Base-by-base conservation (phyloP, 2,797 vertebrate genomes). In the Salmo trutta region DNA sequence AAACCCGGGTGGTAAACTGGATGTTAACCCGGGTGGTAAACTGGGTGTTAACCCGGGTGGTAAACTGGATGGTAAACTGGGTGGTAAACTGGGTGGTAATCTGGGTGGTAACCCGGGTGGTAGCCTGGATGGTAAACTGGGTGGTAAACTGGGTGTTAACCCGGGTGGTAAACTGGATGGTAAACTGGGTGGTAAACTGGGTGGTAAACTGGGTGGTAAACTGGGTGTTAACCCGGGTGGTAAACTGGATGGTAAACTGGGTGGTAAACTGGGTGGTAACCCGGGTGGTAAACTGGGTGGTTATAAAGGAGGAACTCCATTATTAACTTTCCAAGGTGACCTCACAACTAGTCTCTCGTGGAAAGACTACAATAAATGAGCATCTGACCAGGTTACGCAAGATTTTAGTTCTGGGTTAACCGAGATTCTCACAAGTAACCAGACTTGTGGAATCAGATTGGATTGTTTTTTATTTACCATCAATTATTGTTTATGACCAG, bases 11-110 rank as follows among this genome's bases (percentile, higher is more conserved):
- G 0, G 4, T 33, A 5, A 33, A 33, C 31, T 5, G 5, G 31
- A 0, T 0, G 0, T 0, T 0, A 0, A 31, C 2, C 29, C 0
- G 29, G 29, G 31, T 33, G 5, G 31, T 33, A 33, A 33, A 5
- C 31, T 5, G 31, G 31, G 31, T 0, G 4, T 4, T 33, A 33
- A 33, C 5, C 31, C 1, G 31, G 31, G 31, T 0, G 0, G 31
- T 33, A 33, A 33, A 33, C 31, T 0, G 31, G 31, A 4, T 0
- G 1, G 31, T 33, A 33, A 33, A 5, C 31, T 1, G 31, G 31
- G 31, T 1, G 4, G 31, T 31, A 31, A 31, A 31, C 31, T 33
- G 31, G 31, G 4, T 0, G 4, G 31, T 33, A 33, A 33, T 0
- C 31, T 0, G 0, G 31, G 31, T 5, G 4, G 31, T 31, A 1